A percentile compares a stretch with the other conserved stretches of the same genome.
These are phyloP conservation scores for Mythimna albipuncta DNA, from an alignment of 2,888 invertebrate species.

Conservation along the genomic window DNA sequence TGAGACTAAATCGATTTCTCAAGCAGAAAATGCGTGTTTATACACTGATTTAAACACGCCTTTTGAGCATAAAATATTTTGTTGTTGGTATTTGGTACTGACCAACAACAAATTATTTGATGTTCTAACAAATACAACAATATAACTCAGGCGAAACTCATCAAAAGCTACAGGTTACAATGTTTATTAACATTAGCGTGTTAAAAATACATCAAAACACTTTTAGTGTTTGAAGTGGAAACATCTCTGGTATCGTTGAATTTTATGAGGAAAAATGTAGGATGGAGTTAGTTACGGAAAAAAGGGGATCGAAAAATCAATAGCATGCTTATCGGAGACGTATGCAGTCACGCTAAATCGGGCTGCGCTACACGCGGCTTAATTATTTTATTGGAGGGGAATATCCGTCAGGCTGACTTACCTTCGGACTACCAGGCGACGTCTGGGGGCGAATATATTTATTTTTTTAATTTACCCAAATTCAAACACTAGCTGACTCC, in stretches of 20 bases:
- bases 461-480: too few relatives aligned
- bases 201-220: conserved; percentile 45
- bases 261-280: conserved; percentile 64
- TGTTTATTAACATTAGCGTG: conserved; percentile 35
- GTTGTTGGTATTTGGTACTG: too few relatives aligned
- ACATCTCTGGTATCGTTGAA: conserved; percentile 30
- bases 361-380: conserved; percentile 61
- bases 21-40: neutral
- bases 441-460: conserved; percentile 1
- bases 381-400: conserved; percentile 66
- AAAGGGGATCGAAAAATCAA: conserved; percentile 77
- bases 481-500: too few relatives aligned
- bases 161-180: conserved; percentile 18
- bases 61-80: too few relatives aligned
- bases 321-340: conserved; percentile 75
- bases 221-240: conserved; percentile 38
- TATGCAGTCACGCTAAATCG: conserved; percentile 76
- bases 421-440: conserved; percentile 17
- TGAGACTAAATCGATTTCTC: neutral
- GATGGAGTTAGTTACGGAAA: conserved; percentile 61
- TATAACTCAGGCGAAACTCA: neutral
- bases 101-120: neutral
- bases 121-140: neutral
- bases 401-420: conserved; percentile 23
- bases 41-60: too few relatives aligned